These are phyloP conservation scores for Cristatella mucedo DNA, from an alignment of 2,888 invertebrate species.

Conservation along the genomic window DNA sequence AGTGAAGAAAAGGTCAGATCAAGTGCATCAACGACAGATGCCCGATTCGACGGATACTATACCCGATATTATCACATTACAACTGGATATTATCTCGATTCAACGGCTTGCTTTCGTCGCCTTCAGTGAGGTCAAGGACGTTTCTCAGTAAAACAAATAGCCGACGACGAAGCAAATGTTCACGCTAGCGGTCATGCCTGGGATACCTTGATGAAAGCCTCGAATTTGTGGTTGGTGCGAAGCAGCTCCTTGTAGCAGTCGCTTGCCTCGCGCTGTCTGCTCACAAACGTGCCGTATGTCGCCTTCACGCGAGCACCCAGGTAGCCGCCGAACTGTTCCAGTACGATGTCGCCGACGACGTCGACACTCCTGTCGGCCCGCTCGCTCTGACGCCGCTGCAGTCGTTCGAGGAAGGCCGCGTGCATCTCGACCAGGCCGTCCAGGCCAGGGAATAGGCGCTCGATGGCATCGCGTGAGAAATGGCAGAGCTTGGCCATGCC, in stretches of 20 bases:
- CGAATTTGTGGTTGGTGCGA: constrained; percentile 38
- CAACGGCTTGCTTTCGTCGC: no score
- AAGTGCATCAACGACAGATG: no score
- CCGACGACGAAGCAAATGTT: no score
- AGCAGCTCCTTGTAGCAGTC: constrained; percentile 62
- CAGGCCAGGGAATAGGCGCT: constrained; percentile 74
- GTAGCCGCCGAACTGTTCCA: constrained; percentile 33
- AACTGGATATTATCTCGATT: no score
- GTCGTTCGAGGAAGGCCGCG: constrained; percentile 52
- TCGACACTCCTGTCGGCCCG: constrained; percentile 43
- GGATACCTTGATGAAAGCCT: constrained; percentile 37
- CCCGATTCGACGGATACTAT: no score
- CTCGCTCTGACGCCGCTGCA: constrained; percentile 53
- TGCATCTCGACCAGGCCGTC: constrained; percentile 72
- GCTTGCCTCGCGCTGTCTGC: constrained; percentile 74
- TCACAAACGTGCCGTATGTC: constrained; percentile 80
- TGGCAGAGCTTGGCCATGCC: constrained; percentile 60
- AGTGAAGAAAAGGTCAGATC: no score
- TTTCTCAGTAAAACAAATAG: no score
- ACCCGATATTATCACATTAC: no score
- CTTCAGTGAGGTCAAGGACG: no score
- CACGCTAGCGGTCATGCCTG: no score
- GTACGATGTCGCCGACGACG: constrained; percentile 2
- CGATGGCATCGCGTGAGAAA: constrained; percentile 49
- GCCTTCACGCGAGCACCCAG: constrained; percentile 55